Evolutionary conservation across 2,797 vertebrate species (phyloP).

Genomic region (Melopsittacus undulatus): DNA sequence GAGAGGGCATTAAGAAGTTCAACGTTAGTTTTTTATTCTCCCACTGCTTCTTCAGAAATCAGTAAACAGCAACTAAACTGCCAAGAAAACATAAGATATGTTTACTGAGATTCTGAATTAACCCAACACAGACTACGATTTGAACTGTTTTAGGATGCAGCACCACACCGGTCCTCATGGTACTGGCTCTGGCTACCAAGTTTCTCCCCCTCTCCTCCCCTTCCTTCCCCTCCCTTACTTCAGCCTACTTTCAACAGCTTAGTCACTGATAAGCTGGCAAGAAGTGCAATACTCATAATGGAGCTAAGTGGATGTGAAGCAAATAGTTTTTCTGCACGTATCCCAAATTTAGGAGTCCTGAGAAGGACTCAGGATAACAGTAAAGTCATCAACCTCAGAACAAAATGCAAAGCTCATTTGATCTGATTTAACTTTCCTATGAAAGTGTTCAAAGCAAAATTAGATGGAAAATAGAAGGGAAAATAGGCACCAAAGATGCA

Average conservation of each 20-base stretch:
- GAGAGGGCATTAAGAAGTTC: neutral
- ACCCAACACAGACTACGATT: neutral
- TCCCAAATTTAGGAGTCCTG: neutral
- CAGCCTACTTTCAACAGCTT: neutral
- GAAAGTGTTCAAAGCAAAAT: neutral
- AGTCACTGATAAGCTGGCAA: neutral
- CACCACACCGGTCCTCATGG: neutral
- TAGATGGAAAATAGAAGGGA: neutral
- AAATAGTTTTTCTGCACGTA: neutral
- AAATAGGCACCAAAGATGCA: neutral
- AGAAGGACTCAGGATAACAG: neutral
- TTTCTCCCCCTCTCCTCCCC: neutral
- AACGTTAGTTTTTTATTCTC: neutral
- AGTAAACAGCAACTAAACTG: neutral
- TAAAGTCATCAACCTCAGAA: neutral
- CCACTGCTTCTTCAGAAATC: neutral
- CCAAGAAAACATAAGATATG: neutral
- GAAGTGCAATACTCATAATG: neutral
- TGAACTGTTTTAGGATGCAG: neutral
- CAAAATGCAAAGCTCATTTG: neutral
- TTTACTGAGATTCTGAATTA: neutral
- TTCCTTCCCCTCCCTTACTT: neutral
- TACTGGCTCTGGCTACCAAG: neutral
- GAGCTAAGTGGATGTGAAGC: neutral
- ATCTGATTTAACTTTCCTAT: neutral